Evolutionary conservation across 2,797 vertebrate genomes (phyloP), one percentile per base, ranked within the genome.

Genomic region (Pelobates cultripes): DNA sequence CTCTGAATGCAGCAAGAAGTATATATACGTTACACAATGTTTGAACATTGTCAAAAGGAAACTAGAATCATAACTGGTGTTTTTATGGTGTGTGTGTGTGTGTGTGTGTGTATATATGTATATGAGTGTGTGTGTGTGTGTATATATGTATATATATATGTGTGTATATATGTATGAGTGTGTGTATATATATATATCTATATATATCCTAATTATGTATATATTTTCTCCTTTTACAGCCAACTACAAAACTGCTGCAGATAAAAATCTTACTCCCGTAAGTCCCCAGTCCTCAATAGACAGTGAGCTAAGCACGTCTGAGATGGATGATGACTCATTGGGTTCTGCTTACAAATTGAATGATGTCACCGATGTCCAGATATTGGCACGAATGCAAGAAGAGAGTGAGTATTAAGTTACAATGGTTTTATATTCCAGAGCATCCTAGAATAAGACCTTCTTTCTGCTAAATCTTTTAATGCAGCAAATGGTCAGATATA

Each of bases 251-350:
- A 94, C 90, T 87, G 85, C 95, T 0, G 87, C 91, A 64, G 97
- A 99, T 77, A 95, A 95, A 92, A 98, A 96, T 86, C 95, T 96
- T 86, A 94, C 97, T 87, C 96, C 96, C 0, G 86, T 99, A 75
- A 99, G 97, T 89, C 98, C 98, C 1, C 97, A 98, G 83, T 99
- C 97, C 0, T 99, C 98, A 14, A 93, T 98, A 88, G 98, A 99
- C 92, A 99, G 97, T 79, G 98, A 99, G 89, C 94, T 99, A 88
- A 99, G 97, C 93, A 97, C 97, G 53, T 99, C 98, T 0, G 98
- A 99, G 89, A 97, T 99, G 95, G 98, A 99, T 7, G 98, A 99
- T 91, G 98, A 99, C 90, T 99, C 97, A 0, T 95, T 99, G 88
- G 97, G 97, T 84, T 99, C 97, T 80, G 96, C 96, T 47, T 99